These are phyloP conservation scores for Sebastes paucispinis DNA, from an alignment of 2,797 vertebrate species.

Conservation along the genomic window DNA sequence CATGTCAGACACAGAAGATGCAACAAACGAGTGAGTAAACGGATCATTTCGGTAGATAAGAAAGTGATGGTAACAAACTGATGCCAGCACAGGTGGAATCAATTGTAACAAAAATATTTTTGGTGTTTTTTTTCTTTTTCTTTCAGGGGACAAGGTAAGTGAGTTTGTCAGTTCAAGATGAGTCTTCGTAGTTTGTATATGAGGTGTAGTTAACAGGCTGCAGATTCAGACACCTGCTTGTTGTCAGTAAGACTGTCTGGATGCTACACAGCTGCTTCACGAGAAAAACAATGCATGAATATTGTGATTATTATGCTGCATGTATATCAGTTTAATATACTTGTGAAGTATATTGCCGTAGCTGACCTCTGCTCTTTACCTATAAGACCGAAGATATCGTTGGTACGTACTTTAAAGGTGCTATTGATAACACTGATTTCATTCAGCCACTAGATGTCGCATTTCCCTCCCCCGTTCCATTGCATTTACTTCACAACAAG, in stretches of 20 bases:
- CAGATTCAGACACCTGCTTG: conserved; percentile 20
- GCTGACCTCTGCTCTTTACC: conserved; percentile 17
- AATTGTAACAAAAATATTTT: background rate
- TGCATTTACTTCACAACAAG: too few species aligned
- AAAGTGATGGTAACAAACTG: background rate
- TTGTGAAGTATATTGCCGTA: background rate
- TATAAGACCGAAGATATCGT: conserved; percentile 27
- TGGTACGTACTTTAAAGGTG: conserved; percentile 8
- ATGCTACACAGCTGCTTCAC: background rate
- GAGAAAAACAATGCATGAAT: conserved; percentile 8
- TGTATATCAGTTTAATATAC: background rate
- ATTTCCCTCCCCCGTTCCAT: too few species aligned
- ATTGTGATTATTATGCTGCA: background rate
- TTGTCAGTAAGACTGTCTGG: background rate
- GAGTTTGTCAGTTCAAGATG: background rate
- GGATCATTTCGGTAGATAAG: background rate
- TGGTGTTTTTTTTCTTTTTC: conserved; percentile 15
- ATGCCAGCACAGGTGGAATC: background rate
- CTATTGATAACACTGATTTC: too few species aligned
- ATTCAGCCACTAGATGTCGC: too few species aligned
- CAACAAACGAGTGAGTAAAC: conserved; percentile 87
- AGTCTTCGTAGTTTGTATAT: conserved; percentile 11
- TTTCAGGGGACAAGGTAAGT: conserved; percentile 90
- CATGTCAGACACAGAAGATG: conserved; percentile 91
- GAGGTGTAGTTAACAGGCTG: background rate